Evolutionary conservation across 1,140 invertebrate genomes (phyloP), one percentile per base, ranked within the genome.

Genomic region (Trichonephila clavipes): DNA sequence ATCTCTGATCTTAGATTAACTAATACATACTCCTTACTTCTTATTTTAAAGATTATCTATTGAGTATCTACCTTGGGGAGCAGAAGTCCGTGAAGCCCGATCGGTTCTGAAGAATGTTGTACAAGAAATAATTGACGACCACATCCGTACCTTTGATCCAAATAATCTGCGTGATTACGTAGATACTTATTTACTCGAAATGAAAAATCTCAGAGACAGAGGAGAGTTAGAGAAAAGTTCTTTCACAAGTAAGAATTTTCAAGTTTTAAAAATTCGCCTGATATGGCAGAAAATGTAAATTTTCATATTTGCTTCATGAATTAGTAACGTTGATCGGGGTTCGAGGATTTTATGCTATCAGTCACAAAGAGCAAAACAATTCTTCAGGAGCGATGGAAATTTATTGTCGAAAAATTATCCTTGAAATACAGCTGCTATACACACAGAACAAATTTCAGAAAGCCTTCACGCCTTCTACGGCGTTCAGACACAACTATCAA

Each of bases 141-240:
- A 90, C 12, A 44, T 90, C 8, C 14, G 69, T 19, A 81, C 88
- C 28, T 90, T 77, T n/a, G 88, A 90, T 34, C 72, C 88, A 18
- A 81, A 59, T 10, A 58, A 90, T 62, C n/a, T 81, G 1, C 72
- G 88, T 8, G 88, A 82, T 59, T 90, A 90, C 24, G 88, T 90
- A 2, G 88, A 90, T 24, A 82, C 44, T 24, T 90, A 90, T 51
- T 66, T 90, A 5, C 19, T 72, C 1, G 69, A 90, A 61, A 90
- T 24, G 10, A 34, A 90, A 58, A 90, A 90, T n/a, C 24, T 77
- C n/a, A 34, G 81, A 51, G 69, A 82, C 40, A 69, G 24, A 12
- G 88, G 88, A 34, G 16, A 81, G 19, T 58, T 90, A 16, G 88
- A 90, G 18, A 19, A 81, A 82, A 81, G 69, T 58, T 59, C 88